Base-by-base conservation (phyloP, 2,888 invertebrate genomes). In the Dendrolimus houi region DNA sequence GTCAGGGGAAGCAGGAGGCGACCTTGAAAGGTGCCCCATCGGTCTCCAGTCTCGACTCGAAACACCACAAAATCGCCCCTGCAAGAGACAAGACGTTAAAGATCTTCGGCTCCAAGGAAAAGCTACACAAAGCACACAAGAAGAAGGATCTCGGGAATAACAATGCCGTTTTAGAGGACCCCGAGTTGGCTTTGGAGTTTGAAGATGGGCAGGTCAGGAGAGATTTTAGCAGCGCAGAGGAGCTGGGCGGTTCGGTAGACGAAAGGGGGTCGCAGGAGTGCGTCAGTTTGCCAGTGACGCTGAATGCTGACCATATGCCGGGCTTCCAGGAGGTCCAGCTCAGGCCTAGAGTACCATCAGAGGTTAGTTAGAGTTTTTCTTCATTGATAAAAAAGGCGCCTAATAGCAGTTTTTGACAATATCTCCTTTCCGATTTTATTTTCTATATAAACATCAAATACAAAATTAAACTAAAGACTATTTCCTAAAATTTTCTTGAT, bases 21-120 rank as follows among this genome's bases (percentile, higher is more conserved):
- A 81, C 92, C 68, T 71, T 93, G 54, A 93, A 93, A 65, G 91
- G 92, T 64, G 93, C 94, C 52, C 93, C 94, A 8, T 94, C 94
- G 2, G 91, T 93, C 52, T 93, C 93, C 57, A 94, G 94, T 73
- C 86, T 94, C 68, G 94, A 94, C 73, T 92, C 92, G 55, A 93
- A 93, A 70, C 92, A 92, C 68, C 91, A 91, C 74, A 91, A 91
- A 74, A 87, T 88, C 60, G 85, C 87, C n/a, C 86, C 91, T 9
- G 80, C 88, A 0, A 77, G 89, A 59, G 89, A 89, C 56, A 91
- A 91, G 68, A 66, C 83, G 7, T 70, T 84, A 9, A 92, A 92
- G 70, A 84, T 91, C 68, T 92, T 92, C 63, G 89, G 91, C 1
- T 90, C 91, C 0, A 91, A 92, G 62, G 92, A 92, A 72, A 91